phyloP scores from a whole-genome alignment of 1,140 invertebrate species.

The Neotoxoptera formosana region DNA sequence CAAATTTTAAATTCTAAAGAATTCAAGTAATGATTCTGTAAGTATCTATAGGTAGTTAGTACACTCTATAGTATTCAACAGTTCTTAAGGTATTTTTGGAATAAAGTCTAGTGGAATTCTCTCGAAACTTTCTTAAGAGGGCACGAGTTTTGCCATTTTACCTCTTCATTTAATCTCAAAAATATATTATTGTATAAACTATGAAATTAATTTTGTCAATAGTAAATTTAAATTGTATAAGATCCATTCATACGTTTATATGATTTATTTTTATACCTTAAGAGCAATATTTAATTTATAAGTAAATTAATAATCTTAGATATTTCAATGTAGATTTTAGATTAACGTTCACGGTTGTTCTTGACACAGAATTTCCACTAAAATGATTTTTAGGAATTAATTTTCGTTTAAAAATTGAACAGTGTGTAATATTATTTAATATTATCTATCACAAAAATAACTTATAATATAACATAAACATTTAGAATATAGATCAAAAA shows the following conservation, averaged over 20 bases:
- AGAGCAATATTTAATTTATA: background rate
- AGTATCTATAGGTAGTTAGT: background rate
- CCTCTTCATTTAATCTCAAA: background rate
- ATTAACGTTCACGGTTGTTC: background rate
- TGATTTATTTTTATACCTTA: background rate
- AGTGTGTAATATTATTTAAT: background rate
- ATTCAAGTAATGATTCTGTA: background rate
- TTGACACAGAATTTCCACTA: background rate
- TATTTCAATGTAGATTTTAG: background rate
- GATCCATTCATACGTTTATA: background rate
- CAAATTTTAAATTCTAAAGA: background rate
- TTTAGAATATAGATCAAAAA: too few relatives aligned
- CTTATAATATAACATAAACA: too few relatives aligned
- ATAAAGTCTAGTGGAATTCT: background rate
- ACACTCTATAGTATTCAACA: background rate
- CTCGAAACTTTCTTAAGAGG: background rate
- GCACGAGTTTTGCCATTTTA: background rate
- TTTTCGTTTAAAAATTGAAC: background rate
- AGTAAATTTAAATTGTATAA: background rate
- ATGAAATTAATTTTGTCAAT: background rate
- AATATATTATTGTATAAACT: background rate
- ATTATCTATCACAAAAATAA: background rate
- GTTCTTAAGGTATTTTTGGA: constrained; percentile 6
- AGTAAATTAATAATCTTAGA: background rate
- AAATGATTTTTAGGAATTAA: background rate